Percentiles rank a stretch among this genome's conserved stretches.
phyloP scores from a whole-genome alignment of 2,888 invertebrate genomes.

The Leucophenga montana region DNA sequence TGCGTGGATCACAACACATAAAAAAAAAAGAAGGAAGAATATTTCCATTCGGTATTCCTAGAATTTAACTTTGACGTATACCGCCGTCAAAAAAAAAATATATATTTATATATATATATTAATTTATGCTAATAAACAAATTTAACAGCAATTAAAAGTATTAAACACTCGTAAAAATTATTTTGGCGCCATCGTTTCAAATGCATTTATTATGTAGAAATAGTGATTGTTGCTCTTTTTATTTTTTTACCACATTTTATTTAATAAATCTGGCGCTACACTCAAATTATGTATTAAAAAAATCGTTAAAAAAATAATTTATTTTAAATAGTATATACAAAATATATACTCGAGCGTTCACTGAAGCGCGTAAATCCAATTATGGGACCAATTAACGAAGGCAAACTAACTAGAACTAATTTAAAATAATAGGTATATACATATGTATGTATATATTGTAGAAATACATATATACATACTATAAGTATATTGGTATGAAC shows the following conservation, averaged over 20 bases:
- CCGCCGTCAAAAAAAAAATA: background rate
- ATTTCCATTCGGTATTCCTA: slow-evolving; percentile 35
- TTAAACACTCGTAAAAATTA: background rate
- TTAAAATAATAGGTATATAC: slow-evolving; percentile 54
- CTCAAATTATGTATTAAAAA: background rate
- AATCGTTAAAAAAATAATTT: slow-evolving; percentile 35
- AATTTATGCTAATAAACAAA: background rate
- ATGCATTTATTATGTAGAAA: too few relatives aligned
- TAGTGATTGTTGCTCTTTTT: background rate
- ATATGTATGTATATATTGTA: slow-evolving; percentile 48
- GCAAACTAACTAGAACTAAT: slow-evolving; percentile 71
- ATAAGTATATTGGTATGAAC: too few relatives aligned
- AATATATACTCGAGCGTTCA: slow-evolving; percentile 53
- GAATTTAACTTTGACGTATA: slow-evolving; percentile 29
- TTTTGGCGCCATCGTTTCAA: background rate
- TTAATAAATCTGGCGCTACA: background rate
- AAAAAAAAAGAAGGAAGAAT: slow-evolving; percentile 11
- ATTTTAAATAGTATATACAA: slow-evolving; percentile 47
- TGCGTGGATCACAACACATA: slow-evolving; percentile 13
- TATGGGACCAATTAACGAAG: slow-evolving; percentile 69
- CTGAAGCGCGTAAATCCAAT: slow-evolving; percentile 67
- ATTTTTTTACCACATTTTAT: background rate
- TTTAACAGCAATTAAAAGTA: background rate
- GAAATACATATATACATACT: background rate
- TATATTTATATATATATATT: too few relatives aligned